Base-by-base conservation (phyloP, 1,140 invertebrate genomes). In the Sesamia nonagrioides region DNA sequence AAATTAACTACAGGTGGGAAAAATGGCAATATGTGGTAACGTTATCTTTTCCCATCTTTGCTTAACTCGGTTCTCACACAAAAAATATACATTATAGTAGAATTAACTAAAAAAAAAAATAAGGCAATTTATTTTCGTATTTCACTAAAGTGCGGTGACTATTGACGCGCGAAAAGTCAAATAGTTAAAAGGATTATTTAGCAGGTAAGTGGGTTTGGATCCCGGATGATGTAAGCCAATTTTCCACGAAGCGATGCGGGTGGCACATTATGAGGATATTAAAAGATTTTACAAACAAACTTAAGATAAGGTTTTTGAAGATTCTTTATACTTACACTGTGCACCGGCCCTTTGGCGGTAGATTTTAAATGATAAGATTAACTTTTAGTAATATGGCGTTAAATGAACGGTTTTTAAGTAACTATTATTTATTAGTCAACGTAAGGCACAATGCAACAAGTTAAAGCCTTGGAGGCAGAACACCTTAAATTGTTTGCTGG, bases 221-320 rank as follows among this genome's bases (percentile, higher is more conserved):
- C 68, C 60, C 56, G 48, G 50, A 37, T 76, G 60, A 75, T 75
- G 58, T 82, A 80, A 84, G 75, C 77, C 79, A 86, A 86, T 85
- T 82, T 86, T 90, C 88, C 76, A 48, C 63, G 84, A 84, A 90
- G 40, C 88, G 52, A 83, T 77, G 86, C 86, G 87, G 89, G 87
- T 89, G 89, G 89, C 75, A 71, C 27, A 69, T 83, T 82, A 83
- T 84, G 82, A 83, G 80, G 71, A 83, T 79, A 83, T 86, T 84
- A 89, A 77, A 56, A 82, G 76, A 80, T 84, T 86, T 84, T 54
- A 83, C 82, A 81, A 87, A 87, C 80, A 86, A 82, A 74, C 37
- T 78, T 76, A 33, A 80, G 78, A 81, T 84, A 86, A 84, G 37
- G 63, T 82, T 78, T 84, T 81, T 82, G 35, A 9, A 17, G n/a